These are phyloP conservation scores for Aleiodes testaceus DNA, from an alignment of 2,888 invertebrate genomes.

Conservation along the genomic window DNA sequence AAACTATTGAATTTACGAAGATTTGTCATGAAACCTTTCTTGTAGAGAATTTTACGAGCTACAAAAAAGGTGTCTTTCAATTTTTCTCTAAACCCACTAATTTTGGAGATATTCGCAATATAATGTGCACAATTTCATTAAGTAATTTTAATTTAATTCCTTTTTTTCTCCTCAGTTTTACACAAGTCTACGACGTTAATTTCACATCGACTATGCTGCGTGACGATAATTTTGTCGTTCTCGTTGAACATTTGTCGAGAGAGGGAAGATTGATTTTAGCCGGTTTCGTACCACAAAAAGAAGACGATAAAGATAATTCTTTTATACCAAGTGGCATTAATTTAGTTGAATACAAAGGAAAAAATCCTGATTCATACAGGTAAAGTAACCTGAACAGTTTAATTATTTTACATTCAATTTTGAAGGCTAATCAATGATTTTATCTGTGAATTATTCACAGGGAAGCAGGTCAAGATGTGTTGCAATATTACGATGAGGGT, in stretches of 20 bases:
- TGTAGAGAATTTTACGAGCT: no score
- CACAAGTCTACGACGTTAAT: conserved; percentile 62
- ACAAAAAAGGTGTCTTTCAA: no score
- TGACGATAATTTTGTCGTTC: conserved; percentile 65
- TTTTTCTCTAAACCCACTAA: no score
- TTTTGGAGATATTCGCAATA: no score
- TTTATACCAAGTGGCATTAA: conserved; percentile 74
- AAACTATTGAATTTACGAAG: no score
- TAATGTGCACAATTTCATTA: conserved; percentile 21
- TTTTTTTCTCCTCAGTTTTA: conserved; percentile 61
- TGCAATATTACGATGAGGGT: conserved; percentile 78
- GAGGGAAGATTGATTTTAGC: conserved; percentile 64
- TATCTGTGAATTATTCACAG: conserved; percentile 58
- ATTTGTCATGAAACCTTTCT: no score
- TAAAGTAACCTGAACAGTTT: conserved; percentile 56
- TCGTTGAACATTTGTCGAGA: conserved; percentile 65
- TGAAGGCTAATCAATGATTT: conserved; percentile 34
- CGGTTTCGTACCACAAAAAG: conserved; percentile 71
- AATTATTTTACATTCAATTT: conserved; percentile 6
- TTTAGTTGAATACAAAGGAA: conserved; percentile 73
- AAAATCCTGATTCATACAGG: conserved; percentile 76
- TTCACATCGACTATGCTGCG: conserved; percentile 59
- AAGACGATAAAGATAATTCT: conserved; percentile 54
- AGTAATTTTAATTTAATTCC: conserved; percentile 10
- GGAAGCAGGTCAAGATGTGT: conserved; percentile 76